Base-by-base conservation (phyloP, 2,113 vertebrate species). In the Thermophis baileyi region DNA sequence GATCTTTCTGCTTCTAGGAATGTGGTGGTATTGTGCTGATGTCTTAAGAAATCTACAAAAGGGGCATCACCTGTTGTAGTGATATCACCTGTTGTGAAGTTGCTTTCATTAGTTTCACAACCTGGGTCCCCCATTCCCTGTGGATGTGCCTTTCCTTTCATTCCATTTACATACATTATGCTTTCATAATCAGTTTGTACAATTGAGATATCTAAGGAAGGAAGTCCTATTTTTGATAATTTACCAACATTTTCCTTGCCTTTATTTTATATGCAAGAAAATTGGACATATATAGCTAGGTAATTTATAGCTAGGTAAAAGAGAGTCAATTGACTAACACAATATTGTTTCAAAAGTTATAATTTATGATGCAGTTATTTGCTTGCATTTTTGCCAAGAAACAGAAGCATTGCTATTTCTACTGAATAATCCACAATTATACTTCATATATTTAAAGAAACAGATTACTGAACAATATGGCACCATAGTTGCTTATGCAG, bases 361-460 rank as follows among this genome's bases (percentile, higher is more conserved):
- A 90, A 90, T 90, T 90, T 74, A 90, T 24, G 30, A n/a, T 35
- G 47, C 49, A 90, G 50, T 90, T 90, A 74, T 90, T 74, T 90
- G 49, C 24, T 47, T 90, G 16, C 47, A 50, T 74, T 90, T 90
- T 90, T 89, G 60, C n/a, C 30, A 50, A 27, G 89, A 47, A 90
- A 74, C 49, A 50, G 10, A 63, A 57, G n/a, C 25, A 27, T n/a
- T 90, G n/a, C 14, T 24, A 90, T 74, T 90, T 90, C 49, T 50
- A 90, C 63, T 51, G 57, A 74, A 90, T 90, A 49, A 90, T 90
- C 46, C 89, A 74, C 63, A 90, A 74, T 90, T 69, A 35, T 90
- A 74, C 30, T 50, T 30, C 30, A 74, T 50, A 60, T 1, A 74
- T 81, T 90, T 74, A 90, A 90, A 74, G 18, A 90, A 69, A 74